phyloP scores from a whole-genome alignment of 1,140 invertebrate species.

The Drosophila watanabei region DNA sequence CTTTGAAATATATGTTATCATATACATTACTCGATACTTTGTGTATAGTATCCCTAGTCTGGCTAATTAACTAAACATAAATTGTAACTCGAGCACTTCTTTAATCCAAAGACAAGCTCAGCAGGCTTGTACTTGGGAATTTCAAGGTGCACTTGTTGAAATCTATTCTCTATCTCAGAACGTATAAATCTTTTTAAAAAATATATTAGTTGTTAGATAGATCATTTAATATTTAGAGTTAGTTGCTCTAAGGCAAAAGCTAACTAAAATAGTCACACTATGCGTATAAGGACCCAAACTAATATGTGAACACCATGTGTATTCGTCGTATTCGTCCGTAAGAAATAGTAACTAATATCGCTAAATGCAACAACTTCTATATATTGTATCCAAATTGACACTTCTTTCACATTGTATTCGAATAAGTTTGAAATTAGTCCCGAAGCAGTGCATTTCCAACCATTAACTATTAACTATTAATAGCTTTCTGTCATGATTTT shows the following conservation, averaged over 20 bases:
- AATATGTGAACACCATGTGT: background rate
- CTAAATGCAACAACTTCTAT: background rate
- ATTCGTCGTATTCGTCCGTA: background rate
- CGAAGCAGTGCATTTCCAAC: background rate
- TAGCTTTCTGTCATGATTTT: no score
- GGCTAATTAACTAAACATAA: background rate
- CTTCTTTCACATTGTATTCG: constrained; percentile 1
- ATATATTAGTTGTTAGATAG: background rate
- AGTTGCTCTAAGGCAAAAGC: no score
- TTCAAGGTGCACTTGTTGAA: background rate
- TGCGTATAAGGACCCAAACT: background rate
- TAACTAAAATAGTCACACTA: background rate
- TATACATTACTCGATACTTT: background rate
- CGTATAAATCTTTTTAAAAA: background rate
- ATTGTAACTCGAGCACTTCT: background rate
- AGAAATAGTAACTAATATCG: background rate
- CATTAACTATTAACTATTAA: background rate
- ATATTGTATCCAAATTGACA: background rate
- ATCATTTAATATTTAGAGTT: background rate
- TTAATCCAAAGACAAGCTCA: background rate
- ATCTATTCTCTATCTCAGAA: background rate
- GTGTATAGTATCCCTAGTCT: background rate
- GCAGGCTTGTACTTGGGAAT: background rate
- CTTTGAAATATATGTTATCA: background rate
- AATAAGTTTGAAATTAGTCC: background rate